A percentile compares a stretch with the other conserved stretches of the same genome.
Conservation (phyloP, 2,113 vertebrate species). For the Microcebus tavaratra region DNA sequence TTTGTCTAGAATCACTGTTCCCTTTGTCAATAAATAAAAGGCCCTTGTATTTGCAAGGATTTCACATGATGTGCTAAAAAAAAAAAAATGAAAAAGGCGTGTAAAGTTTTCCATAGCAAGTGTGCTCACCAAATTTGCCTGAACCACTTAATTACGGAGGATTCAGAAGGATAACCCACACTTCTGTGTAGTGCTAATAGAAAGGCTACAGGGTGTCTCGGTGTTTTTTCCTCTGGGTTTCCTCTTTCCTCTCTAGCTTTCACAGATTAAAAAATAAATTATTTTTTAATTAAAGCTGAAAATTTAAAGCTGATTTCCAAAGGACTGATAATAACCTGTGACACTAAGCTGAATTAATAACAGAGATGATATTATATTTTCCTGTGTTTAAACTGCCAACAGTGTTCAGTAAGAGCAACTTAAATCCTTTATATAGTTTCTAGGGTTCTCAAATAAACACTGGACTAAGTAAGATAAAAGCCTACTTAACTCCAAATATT, state of each 20-base stretch:
- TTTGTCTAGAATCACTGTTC: slow-evolving; percentile 62
- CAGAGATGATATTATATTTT: neutral
- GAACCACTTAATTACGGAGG: neutral
- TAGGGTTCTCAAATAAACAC: slow-evolving; percentile 18
- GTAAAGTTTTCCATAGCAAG: slow-evolving; percentile 58
- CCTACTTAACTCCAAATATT: slow-evolving; percentile 14
- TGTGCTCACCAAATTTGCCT: neutral
- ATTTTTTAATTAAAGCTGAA: slow-evolving; percentile 38
- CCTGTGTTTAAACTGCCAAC: slow-evolving; percentile 2
- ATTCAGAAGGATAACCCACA: neutral
- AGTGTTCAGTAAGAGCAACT: neutral
- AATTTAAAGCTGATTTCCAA: slow-evolving; percentile 36
- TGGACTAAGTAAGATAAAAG: slow-evolving; percentile 20
- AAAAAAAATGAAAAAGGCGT: neutral
- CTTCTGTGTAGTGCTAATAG: neutral
- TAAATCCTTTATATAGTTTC: neutral
- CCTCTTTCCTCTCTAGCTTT: slow-evolving; percentile 10
- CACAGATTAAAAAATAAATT: neutral
- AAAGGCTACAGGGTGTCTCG: neutral
- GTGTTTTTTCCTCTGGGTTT: neutral
- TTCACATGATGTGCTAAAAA: slow-evolving; percentile 56
- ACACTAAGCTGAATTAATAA: neutral
- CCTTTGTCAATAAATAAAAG: slow-evolving; percentile 68
- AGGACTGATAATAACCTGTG: neutral
- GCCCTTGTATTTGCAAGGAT: slow-evolving; percentile 58